Percentiles rank a stretch among this genome's conserved stretches.
Conservation (phyloP, 2,113 vertebrate species). For the Pseudorasbora parva region DNA sequence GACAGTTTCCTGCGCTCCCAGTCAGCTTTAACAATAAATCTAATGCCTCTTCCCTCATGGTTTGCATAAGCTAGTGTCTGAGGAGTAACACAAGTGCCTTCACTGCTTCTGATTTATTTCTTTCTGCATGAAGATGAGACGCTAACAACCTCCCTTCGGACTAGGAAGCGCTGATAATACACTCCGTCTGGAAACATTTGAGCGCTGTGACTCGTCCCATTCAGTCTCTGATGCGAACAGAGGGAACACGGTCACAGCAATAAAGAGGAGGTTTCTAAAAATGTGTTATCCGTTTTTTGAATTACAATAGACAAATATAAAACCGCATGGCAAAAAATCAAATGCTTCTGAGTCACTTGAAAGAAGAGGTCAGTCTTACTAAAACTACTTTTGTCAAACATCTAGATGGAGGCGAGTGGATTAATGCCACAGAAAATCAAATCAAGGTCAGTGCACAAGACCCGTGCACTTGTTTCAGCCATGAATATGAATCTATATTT, state of each 20-base stretch:
- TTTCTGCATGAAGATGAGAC: conserved; percentile 45
- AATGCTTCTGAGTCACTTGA: background rate
- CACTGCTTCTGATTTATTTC: conserved; percentile 53
- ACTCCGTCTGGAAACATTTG: conserved; percentile 33
- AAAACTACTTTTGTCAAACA: background rate
- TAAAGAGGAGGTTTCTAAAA: conserved; percentile 36
- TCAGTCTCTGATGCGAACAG: conserved; percentile 29
- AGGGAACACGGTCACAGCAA: conserved; percentile 4
- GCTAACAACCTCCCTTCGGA: conserved; percentile 46
- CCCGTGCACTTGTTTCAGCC: too few relatives aligned
- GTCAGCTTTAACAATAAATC: conserved; percentile 51
- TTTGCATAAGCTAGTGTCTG: conserved; percentile 46
- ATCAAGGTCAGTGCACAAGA: background rate
- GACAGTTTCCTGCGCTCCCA: conserved; percentile 8
- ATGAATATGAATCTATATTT: background rate
- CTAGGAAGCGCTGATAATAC: conserved; percentile 42
- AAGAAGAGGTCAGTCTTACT: background rate
- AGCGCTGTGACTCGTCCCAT: conserved; percentile 40
- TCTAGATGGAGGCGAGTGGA: background rate
- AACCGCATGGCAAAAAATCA: background rate
- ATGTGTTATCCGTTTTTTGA: background rate
- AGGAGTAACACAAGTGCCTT: conserved; percentile 39
- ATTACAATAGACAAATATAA: conserved; percentile 4
- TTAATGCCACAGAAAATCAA: background rate
- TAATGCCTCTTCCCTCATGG: conserved; percentile 40